Base-by-base conservation (phyloP, 2,888 invertebrate genomes). In the Eupithecia pulchellata region DNA sequence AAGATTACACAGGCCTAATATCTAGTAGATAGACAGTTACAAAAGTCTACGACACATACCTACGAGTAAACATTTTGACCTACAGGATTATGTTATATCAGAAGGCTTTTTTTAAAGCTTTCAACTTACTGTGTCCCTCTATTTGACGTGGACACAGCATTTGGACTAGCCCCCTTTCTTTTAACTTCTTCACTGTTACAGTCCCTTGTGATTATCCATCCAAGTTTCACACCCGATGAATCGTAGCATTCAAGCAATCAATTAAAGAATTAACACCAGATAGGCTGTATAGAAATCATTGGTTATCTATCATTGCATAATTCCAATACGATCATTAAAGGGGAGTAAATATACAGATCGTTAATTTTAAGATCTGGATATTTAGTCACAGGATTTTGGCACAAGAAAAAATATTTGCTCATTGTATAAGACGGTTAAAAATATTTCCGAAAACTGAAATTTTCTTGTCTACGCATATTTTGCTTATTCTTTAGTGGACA, bases 41-140 rank as follows among this genome's bases (percentile, higher is more conserved):
- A 89, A 89, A 90, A 89, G 77, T 74, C 89, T 90, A 90, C 81
- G 84, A 90, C 82, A 89, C 87, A 82, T 80, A 82, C 73, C 61
- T 61, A 61, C 34, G 57, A 82, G 85, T 89, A 88, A 84, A 88
- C 85, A 85, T 81, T 75, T 78, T 73, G 83, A 86, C 83, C 52
- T 70, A 68, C 69, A 62, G 68, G 62, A 72, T 74, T 72, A 67
- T 77, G 72, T 69, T 71, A 57, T 75, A 74, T 76, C 64, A 64
- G 67, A 80, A 82, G 75, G 74, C 75, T 79, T 76, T 63, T 55
- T 25, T 71, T 76, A 76, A 75, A 77, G 75, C 80, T 78, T 73
- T 67, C 66, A 73, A 67, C 69, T 74, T 27, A 57, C 71, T 75
- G 72, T 67, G 67, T 36, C 60, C 67, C 72, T 47, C 62, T n/a